Evolutionary conservation across 2,888 invertebrate genomes (phyloP), one percentile per base, ranked within the genome.

Genomic region (Polymixis lichenea): DNA sequence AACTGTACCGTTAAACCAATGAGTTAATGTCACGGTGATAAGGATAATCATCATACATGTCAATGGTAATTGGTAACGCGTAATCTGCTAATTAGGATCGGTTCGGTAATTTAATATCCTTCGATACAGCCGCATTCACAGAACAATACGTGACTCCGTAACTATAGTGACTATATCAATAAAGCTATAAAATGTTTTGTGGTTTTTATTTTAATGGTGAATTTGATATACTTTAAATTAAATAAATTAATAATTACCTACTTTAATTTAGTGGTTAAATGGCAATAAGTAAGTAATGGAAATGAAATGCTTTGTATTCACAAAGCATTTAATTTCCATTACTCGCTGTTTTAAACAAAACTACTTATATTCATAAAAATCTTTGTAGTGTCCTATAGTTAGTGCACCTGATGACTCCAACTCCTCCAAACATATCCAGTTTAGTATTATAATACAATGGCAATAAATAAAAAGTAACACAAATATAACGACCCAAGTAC

Each of bases 81-180:
- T 61, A 55, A 77, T 82, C 82, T 68, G 58, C 38, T 80, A 80
- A 82, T 80, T 72, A 70, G 60, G 55, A 81, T 76, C 76, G 22
- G 60, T n/a, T 60, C 32, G 22, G 6, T 69, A 69, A 76, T 69
- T 65, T 65, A 60, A 65, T 69, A 65, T 65, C 19, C 28, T 43
- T 65, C 38, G 5, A 68, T 75, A 55, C 49, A 15, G 28, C 17
- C 9, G n/a, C 11, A 55, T 25, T 38, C 53, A 66, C 28, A 25
- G 22, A 43, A 55, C 38, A 32, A 64, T n/a, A 22, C 0, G 25
- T 55, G n/a, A 15, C 13, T 15, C 5, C 25, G 3, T 25, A 7
- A 56, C 3, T 28, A 53, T 6, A 15, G 0, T 25, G 8, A 56
- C 4, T 22, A 58, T 46, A 32, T 6, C 32, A 71, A 56, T n/a